Conservation (phyloP, 2,888 invertebrate species). For the Electrophaes corylata region DNA sequence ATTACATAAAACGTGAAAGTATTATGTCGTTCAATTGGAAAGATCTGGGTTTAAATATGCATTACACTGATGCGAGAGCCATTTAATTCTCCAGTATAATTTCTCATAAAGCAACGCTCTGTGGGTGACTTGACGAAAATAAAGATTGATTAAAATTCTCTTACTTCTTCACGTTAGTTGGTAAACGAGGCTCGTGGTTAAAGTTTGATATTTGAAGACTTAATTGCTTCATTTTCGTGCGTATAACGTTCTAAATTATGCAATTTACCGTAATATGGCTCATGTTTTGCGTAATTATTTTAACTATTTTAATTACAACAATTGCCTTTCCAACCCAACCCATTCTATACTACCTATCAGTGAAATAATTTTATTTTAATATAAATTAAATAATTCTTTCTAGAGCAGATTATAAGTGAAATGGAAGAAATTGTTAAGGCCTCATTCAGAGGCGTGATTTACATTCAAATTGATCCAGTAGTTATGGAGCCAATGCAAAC, state of each 20-base stretch:
- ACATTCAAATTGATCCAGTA: too few relatives aligned
- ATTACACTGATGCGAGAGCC: constrained; percentile 44
- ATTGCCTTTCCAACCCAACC: neutral
- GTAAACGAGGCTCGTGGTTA: constrained; percentile 13
- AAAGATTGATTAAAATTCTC: constrained; percentile 17
- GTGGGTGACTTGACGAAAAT: constrained; percentile 22
- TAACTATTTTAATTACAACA: constrained; percentile 8
- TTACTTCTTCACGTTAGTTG: constrained; percentile 12
- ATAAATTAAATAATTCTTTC: too few relatives aligned
- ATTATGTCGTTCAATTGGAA: constrained; percentile 68
- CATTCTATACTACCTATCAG: too few relatives aligned
- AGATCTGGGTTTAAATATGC: constrained; percentile 58
- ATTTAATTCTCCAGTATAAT: constrained; percentile 44
- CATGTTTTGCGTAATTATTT: constrained; percentile 14
- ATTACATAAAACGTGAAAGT: constrained; percentile 77
- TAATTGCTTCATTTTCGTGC: constrained; percentile 19
- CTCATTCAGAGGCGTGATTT: too few relatives aligned
- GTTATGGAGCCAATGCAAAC: too few relatives aligned
- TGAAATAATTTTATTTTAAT: neutral
- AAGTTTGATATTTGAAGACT: constrained; percentile 15
- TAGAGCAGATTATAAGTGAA: too few relatives aligned
- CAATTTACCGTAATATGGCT: constrained; percentile 11
- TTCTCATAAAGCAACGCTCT: constrained; percentile 20
- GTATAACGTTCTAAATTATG: constrained; percentile 8
- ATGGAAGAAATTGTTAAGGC: too few relatives aligned